Evolutionary conservation across 1,140 invertebrate species (phyloP), one percentile per base, ranked within the genome.

Genomic region (Pollicipes pollicipes): DNA sequence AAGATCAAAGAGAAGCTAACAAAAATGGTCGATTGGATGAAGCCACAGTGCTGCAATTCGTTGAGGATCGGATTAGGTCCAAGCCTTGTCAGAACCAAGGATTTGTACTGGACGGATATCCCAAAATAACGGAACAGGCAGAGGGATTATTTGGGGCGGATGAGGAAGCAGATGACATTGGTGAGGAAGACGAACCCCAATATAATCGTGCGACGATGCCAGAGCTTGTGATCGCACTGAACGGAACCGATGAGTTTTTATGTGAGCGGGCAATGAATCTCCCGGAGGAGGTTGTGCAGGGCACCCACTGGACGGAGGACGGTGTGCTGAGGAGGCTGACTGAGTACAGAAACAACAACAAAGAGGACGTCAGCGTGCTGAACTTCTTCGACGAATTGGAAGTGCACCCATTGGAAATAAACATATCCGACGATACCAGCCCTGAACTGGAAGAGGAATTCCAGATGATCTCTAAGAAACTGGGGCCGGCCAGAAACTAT

Each of bases 371-470:
- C 8, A 66, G 24, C n/a, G 64, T 66, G 3, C 28, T 66, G 10
- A 66, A 66, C 28, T 66, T 66, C 28, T 66, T 66, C 64, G 64
- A 66, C 28, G 64, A 66, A n/a, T n/a, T 66, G 1, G 64, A 66
- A 24, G 27, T 66, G 64, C 28, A 28, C 28, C 64, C 64, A 28
- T 10, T 66, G 27, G 3, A 16, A 24, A 10, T 66, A 1, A n/a
- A 66, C 64, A n/a, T 66, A 10, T 16, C 64, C 28, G 3, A 66
- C 3, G 64, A 66, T n/a, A 10, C 27, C 3, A 66, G 64, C 64
- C 10, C 27, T 8, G 64, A 10, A 3, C 8, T 66, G 64, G 64
- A 66, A 24, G 27, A 66, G 8, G 28, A 21, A 10, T 66, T 8
- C 28, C 16, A 10, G n/a, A 4, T 28, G 28, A 3, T 66, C 6